phyloP scores from a whole-genome alignment of 2,113 vertebrate genomes.

The Chamaea fasciata region DNA sequence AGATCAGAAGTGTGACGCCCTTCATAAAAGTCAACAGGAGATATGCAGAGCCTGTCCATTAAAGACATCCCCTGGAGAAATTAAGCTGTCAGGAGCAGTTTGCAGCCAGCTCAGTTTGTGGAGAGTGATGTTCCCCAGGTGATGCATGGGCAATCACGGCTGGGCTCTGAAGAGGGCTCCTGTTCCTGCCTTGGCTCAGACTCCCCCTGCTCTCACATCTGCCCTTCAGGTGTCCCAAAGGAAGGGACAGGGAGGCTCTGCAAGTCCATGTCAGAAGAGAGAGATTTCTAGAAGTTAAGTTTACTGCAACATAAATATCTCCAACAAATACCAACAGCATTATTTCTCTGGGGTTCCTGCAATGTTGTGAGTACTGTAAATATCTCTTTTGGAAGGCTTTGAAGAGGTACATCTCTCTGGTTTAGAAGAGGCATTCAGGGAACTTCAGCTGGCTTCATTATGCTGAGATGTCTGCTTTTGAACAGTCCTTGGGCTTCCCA shows the following conservation, averaged over 20 bases:
- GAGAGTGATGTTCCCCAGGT: neutral
- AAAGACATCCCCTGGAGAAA: neutral
- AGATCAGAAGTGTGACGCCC: neutral
- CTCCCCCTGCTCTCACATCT: neutral
- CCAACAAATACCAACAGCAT: neutral
- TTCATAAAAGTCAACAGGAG: conserved; percentile 4
- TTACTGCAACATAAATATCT: neutral
- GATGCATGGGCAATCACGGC: fast-evolving
- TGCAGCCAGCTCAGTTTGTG: neutral
- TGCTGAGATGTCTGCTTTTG: neutral
- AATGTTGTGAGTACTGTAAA: neutral
- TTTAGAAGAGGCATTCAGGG: neutral
- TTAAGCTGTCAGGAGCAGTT: conserved; percentile 46
- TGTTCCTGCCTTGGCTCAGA: neutral
- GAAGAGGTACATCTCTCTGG: neutral
- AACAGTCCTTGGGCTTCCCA: neutral
- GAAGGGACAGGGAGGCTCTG: neutral
- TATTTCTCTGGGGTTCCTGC: neutral
- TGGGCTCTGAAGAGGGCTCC: neutral
- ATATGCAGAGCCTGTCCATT: neutral
- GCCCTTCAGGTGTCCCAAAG: neutral
- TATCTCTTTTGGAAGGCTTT: neutral
- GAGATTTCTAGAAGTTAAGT: neutral
- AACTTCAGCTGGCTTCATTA: neutral
- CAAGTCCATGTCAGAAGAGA: neutral